Evolutionary conservation across 1,140 invertebrate genomes (phyloP).

Genomic region (Danaus melanippus): DNA sequence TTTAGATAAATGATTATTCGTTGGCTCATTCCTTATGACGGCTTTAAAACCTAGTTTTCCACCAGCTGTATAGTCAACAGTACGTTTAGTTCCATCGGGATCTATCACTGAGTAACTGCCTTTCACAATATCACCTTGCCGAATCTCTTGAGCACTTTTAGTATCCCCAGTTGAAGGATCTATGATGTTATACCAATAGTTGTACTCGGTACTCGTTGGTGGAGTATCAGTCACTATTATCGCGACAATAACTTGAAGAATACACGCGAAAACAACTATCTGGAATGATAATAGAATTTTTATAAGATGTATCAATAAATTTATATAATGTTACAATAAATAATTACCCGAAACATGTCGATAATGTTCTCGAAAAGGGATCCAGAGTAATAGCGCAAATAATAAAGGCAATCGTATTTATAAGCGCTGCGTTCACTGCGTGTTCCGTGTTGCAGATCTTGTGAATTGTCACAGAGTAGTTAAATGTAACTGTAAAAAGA

Average conservation of each 20-base stretch:
- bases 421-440: conserved; percentile 55
- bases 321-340: conserved; percentile 3
- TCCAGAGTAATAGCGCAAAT: conserved; percentile 33
- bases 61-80: conserved; percentile 81
- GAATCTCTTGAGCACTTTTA: conserved; percentile 74
- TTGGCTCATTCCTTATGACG: conserved; percentile 70
- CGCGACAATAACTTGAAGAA: conserved; percentile 25
- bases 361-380: conserved; percentile 38
- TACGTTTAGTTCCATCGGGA: conserved; percentile 77
- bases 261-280: conserved; percentile 29
- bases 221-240: conserved; percentile 58
- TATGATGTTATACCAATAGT: conserved; percentile 70
- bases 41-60: conserved; percentile 80
- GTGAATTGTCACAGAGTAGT: conserved; percentile 14
- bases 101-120: conserved; percentile 75
- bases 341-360: conserved; percentile 50
- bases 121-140: conserved; percentile 73
- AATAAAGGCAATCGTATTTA: conserved; percentile 46
- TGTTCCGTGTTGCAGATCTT: conserved; percentile 31
- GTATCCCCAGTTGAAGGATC: conserved; percentile 74
- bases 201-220: conserved; percentile 57
- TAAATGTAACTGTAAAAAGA: not conserved
- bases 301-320: conserved; percentile 6
- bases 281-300: conserved; percentile 25
- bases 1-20: conserved; percentile 7